Conservation (phyloP, 2,888 invertebrate species). For the Iphiclides podalirius region DNA sequence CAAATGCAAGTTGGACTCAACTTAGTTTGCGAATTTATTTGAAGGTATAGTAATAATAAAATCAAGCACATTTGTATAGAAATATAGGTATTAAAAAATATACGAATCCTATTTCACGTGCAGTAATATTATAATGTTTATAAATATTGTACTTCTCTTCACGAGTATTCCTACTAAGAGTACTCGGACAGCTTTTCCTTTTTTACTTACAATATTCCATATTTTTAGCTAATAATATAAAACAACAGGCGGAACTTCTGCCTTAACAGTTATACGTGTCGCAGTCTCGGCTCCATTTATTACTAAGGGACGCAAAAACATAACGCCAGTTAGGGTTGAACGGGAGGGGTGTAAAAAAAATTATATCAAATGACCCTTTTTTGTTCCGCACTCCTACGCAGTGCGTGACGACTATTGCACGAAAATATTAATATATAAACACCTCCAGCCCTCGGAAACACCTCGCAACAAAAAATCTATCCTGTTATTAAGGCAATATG, state of each 20-base stretch:
- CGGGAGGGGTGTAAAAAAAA: slow-evolving; percentile 27
- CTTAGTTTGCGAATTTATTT: too few relatives aligned
- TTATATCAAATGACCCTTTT: slow-evolving; percentile 36
- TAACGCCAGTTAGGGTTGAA: slow-evolving; percentile 25
- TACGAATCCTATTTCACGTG: too few relatives aligned
- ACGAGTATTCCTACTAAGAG: too few relatives aligned
- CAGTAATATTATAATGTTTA: too few relatives aligned
- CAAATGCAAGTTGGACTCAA: too few relatives aligned
- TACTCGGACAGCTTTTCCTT: too few relatives aligned
- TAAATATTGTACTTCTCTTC: too few relatives aligned
- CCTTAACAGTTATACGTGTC: slow-evolving; percentile 19
- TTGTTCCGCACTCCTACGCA: slow-evolving; percentile 29
- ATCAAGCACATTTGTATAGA: too few relatives aligned
- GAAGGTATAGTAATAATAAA: too few relatives aligned
- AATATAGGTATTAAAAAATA: too few relatives aligned
- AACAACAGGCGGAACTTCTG: neutral
- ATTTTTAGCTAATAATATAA: neutral
- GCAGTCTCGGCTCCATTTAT: slow-evolving; percentile 15
- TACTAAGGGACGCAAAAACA: slow-evolving; percentile 26
- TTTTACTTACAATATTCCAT: too few relatives aligned
- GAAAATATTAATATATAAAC: slow-evolving; percentile 51
- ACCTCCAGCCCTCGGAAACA: slow-evolving; percentile 38
- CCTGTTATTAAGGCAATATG: slow-evolving; percentile 44
- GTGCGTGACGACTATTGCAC: slow-evolving; percentile 43
- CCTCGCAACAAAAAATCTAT: slow-evolving; percentile 39